phyloP scores from a whole-genome alignment of 1,140 invertebrate genomes.

The Atopsyche davidsoni region DNA sequence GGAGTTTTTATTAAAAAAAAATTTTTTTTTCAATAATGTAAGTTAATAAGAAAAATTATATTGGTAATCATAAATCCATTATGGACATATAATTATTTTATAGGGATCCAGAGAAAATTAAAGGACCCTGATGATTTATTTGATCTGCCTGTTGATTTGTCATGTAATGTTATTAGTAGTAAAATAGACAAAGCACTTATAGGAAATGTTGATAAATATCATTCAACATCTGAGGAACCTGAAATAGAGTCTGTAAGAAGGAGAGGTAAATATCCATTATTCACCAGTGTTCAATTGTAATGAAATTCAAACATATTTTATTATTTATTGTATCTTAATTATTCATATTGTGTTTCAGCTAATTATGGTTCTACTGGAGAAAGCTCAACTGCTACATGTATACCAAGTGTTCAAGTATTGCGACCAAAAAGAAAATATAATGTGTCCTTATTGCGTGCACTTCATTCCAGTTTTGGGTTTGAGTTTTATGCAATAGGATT shows the following conservation, averaged over 20 bases:
- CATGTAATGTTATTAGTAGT: slow-evolving; percentile 53
- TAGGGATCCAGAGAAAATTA: slow-evolving; percentile 60
- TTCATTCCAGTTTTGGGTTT: slow-evolving; percentile 78
- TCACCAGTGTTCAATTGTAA: too few relatives aligned
- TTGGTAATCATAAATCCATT: not conserved
- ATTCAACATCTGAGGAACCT: not conserved
- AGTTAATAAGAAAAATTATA: not conserved
- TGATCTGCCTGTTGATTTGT: slow-evolving; percentile 70
- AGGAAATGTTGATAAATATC: slow-evolving; percentile 41
- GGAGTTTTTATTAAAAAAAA: not conserved
- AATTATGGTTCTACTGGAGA: slow-evolving; percentile 40
- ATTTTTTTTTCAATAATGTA: not conserved
- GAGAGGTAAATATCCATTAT: too few relatives aligned
- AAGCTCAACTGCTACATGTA: slow-evolving; percentile 24
- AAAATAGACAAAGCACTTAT: slow-evolving; percentile 52
- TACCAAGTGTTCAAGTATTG: slow-evolving; percentile 25
- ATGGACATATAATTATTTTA: slow-evolving; percentile 20
- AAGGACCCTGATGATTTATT: slow-evolving; percentile 75
- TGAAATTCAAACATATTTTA: too few relatives aligned
- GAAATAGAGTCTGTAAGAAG: too few relatives aligned
- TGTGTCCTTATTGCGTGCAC: slow-evolving; percentile 60
- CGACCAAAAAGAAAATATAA: slow-evolving; percentile 42
- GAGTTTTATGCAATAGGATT: slow-evolving; percentile 88
- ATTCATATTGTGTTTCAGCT: slow-evolving; percentile 21
- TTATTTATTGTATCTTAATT: too few relatives aligned